Conservation (phyloP, 2,113 vertebrate species). For the Rissa tridactyla region DNA sequence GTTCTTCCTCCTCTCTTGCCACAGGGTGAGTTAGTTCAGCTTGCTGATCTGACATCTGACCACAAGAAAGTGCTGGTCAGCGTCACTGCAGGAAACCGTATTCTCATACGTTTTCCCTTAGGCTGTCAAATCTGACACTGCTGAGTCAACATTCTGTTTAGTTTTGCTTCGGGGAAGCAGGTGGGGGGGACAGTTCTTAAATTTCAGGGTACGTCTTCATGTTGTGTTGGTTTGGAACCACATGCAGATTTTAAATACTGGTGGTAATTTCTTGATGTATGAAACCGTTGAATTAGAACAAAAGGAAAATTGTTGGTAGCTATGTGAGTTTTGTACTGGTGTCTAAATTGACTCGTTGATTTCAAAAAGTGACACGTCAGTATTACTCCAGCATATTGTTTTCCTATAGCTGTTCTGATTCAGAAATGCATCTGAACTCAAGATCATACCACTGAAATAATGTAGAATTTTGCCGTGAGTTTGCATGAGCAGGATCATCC, state of each 20-base stretch:
- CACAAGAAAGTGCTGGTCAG: rapidly evolving
- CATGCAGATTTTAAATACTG: neutral
- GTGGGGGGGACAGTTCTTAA: neutral
- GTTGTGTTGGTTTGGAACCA: neutral
- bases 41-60: neutral
- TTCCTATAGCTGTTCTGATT: neutral
- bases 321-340: neutral
- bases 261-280: neutral
- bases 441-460: neutral
- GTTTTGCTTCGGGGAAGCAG: neutral
- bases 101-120: neutral
- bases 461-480: neutral
- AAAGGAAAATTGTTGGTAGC: neutral
- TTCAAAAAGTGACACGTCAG: neutral
- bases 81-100: neutral
- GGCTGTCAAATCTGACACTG: neutral
- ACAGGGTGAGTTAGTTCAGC: neutral
- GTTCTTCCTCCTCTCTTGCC: neutral
- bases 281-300: neutral
- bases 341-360: neutral
- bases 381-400: neutral
- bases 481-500: neutral
- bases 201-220: neutral
- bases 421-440: neutral
- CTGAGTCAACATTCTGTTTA: neutral